Base-by-base conservation (phyloP, 1,140 invertebrate species). In the Drosophila kepulauana region DNA sequence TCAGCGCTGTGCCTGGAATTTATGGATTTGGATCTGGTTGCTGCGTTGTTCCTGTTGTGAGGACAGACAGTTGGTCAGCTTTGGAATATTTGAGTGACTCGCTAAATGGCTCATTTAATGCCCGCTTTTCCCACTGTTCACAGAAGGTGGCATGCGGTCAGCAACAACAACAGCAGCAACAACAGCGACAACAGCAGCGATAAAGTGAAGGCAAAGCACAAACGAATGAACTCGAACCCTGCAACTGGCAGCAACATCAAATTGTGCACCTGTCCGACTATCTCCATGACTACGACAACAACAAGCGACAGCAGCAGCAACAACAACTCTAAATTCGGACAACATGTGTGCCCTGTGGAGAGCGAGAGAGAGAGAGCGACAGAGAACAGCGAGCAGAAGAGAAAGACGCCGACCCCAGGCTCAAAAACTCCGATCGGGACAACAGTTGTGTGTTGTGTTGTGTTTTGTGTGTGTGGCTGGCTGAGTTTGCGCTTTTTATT, bases 211-310 rank as follows among this genome's bases (percentile, higher is more conserved):
- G 35, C 59, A 88, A 87, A 88, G 84, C 80, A 84, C 61, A 80
- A 89, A 89, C 85, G 84, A 81, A 88, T 88, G 81, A 89, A 75
- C 70, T 75, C 64, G 70, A 82, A 78, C 75, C 66, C 54, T 51
- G 59, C 59, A 46, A 43, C 11, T 43, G 16, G 46, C 85, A 73
- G 79, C 20, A 79, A 81, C 88, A 81, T 88, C 85, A 84, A 85
- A 79, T 90, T 82, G 85, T 89, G 89, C 89, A 91, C 89, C 89
- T 91, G 89, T 91, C 75, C 82, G 59, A 81, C 85, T 79, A 91
- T 91, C 78, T 71, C 82, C 89, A 91, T 91, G 89, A 82, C 89
- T 81, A 89, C 88, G 72, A 62, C 52, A 70, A 38, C 38, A 81
- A 16, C 58, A 70, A 35, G 8, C 48, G 59, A 16, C 59, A 56